These are phyloP conservation scores for Drosophila nannoptera DNA, from an alignment of 1,140 invertebrate species.

Conservation along the genomic window DNA sequence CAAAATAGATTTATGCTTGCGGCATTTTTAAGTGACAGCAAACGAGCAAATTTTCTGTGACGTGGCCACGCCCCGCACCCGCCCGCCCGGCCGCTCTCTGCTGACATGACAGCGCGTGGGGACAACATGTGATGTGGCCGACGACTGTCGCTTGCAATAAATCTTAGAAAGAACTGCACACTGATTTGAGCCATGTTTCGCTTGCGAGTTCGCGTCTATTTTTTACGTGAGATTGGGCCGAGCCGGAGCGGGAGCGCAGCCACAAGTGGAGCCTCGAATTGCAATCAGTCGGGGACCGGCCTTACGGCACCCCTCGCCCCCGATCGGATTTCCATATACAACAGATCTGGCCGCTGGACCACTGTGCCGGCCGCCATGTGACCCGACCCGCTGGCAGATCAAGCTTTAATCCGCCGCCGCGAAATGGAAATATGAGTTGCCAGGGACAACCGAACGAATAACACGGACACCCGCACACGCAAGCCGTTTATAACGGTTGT, in stretches of 20 bases:
- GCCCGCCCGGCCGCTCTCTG: not conserved
- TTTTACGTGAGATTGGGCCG: conserved; percentile 7
- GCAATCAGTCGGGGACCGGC: too few species aligned
- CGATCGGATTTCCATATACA: too few species aligned
- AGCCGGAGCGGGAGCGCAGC: conserved; percentile 36
- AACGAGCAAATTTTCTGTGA: conserved; percentile 69
- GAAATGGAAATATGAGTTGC: conserved; percentile 67
- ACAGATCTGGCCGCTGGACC: not conserved
- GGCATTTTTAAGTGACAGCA: conserved; percentile 76
- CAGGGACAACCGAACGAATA: conserved; percentile 19
- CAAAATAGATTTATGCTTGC: conserved; percentile 77
- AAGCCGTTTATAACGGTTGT: conserved; percentile 14
- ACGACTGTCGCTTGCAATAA: conserved; percentile 72
- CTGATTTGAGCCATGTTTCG: conserved; percentile 57
- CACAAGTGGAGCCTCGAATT: conserved; percentile 56
- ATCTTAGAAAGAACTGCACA: conserved; percentile 65
- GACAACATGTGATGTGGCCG: conserved; percentile 64
- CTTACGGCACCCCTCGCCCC: too few species aligned
- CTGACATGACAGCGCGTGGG: conserved; percentile 61
- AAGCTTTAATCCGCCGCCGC: conserved; percentile 53
- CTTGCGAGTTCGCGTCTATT: conserved; percentile 12
- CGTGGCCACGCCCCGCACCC: conserved; percentile 18
- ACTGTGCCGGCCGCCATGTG: conserved; percentile 16
- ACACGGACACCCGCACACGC: conserved; percentile 12
- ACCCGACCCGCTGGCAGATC: conserved; percentile 25